Conservation (phyloP, 1,140 invertebrate genomes). For the Saxidomus purpurata region DNA sequence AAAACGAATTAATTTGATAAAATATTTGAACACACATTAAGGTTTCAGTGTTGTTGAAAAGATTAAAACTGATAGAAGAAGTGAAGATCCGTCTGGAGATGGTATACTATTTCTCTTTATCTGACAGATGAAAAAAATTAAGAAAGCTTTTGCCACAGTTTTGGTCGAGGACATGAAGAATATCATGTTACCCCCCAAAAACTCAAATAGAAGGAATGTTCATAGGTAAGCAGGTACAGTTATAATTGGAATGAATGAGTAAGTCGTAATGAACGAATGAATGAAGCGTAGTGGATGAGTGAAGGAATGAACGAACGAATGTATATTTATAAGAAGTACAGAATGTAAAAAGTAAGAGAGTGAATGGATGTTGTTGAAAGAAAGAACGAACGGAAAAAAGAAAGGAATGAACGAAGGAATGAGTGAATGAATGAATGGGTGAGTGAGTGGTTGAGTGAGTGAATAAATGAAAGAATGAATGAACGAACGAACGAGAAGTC, state of each 20-base stretch:
- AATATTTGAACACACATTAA: conserved; percentile 46
- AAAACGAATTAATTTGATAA: conserved; percentile 65
- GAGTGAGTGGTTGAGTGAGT: not conserved
- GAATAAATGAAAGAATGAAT: not conserved
- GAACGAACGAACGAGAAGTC: not conserved
- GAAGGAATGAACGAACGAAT: not conserved
- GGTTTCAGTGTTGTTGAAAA: conserved; percentile 2
- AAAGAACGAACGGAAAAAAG: no score
- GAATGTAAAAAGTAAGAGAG: not conserved
- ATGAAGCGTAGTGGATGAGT: not conserved
- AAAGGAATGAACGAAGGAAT: not conserved
- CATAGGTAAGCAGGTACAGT: not conserved
- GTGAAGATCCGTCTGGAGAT: not conserved
- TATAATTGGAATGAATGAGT: not conserved
- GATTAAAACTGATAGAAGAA: conserved; percentile 29
- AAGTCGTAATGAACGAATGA: not conserved
- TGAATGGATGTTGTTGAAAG: not conserved
- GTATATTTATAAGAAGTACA: not conserved
- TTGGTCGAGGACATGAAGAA: conserved; percentile 15
- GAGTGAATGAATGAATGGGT: not conserved
- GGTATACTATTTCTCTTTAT: conserved; percentile 4
- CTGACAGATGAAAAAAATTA: conserved; percentile 39
- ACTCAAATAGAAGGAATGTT: not conserved
- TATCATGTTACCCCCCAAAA: conserved; percentile 44
- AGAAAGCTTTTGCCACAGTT: not conserved